Evolutionary conservation across 1,140 invertebrate genomes (phyloP), one percentile per base, ranked within the genome.

Genomic region (Zelostemma sp.): DNA sequence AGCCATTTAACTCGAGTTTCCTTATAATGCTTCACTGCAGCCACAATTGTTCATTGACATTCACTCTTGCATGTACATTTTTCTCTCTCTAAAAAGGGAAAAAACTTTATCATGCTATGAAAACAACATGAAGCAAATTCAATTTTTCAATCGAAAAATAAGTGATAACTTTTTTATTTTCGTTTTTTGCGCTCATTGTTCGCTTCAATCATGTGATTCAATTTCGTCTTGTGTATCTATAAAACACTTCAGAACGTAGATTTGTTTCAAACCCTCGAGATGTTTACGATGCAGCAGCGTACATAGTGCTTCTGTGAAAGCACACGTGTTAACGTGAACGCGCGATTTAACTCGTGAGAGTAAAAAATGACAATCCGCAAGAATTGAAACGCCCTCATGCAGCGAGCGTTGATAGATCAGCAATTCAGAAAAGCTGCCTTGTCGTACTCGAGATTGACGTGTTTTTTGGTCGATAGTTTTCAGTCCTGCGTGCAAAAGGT

Each of bases 391-490:
- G 5, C 16, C 11, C 16, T 19, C 17, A 14, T 46, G n/a, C 43
- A 19, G 40, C 11, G 17, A 11, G 12, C 45, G 48, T 50, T 21
- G 48, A n/a, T 17, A 9, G n/a, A 50, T 33, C 11, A 50, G 11
- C 25, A 17, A 31, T 15, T 33, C 46, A 17, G 15, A 19, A 46
- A 46, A n/a, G 8, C 33, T n/a, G 31, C 9, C 31, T 50, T 50
- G 1, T 12, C 6, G 16, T 14, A 6, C 5, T 33, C 2, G 16
- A 35, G 48, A 35, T 50, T 31, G 48, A 28, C 46, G 43, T 48
- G 46, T 48, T 48, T 48, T 48, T 48, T 21, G 6, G 31, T 50
- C 28, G 48, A 50, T 35, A 16, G 14, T 50, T 50, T 35, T 17
- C 31, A 1, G 14, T 35, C 28, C 25, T 1, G 4, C 17, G 46